phyloP scores from a whole-genome alignment of 2,797 vertebrate species.

The Chlorospingus flavigularis region DNA sequence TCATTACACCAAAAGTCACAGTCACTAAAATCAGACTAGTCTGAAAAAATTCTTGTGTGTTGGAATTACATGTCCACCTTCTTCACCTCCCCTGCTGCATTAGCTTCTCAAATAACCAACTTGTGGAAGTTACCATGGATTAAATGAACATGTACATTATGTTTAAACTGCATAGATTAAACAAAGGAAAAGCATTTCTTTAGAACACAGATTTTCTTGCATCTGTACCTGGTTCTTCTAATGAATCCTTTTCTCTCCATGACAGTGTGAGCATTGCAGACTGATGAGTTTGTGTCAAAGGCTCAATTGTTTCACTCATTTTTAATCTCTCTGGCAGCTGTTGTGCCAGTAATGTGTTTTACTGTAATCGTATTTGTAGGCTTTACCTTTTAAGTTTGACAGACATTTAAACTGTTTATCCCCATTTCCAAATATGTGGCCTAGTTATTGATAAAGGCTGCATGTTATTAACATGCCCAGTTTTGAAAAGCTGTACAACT shows the following conservation, averaged over 20 bases:
- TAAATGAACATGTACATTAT: background rate
- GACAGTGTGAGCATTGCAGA: background rate
- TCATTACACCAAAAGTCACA: background rate
- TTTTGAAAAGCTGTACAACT: background rate
- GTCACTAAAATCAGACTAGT: background rate
- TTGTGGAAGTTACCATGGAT: background rate
- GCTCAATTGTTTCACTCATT: background rate
- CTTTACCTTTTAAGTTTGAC: background rate
- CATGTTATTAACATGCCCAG: background rate
- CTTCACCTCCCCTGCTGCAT: background rate
- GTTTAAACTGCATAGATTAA: background rate
- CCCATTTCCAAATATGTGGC: background rate
- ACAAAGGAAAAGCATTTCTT: background rate
- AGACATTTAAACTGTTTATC: background rate
- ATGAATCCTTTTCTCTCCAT: background rate
- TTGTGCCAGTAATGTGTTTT: background rate
- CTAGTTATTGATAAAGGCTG: background rate
- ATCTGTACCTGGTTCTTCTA: background rate
- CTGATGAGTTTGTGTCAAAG: background rate
- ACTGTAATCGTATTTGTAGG: background rate
- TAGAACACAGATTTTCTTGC: background rate
- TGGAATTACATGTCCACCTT: accelerated
- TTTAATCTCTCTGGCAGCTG: background rate
- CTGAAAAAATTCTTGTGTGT: background rate
- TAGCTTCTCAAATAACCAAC: background rate